Percentiles rank a stretch among this genome's conserved stretches.
phyloP scores from a whole-genome alignment of 2,797 vertebrate species.

The Hozukius guyotensis region DNA sequence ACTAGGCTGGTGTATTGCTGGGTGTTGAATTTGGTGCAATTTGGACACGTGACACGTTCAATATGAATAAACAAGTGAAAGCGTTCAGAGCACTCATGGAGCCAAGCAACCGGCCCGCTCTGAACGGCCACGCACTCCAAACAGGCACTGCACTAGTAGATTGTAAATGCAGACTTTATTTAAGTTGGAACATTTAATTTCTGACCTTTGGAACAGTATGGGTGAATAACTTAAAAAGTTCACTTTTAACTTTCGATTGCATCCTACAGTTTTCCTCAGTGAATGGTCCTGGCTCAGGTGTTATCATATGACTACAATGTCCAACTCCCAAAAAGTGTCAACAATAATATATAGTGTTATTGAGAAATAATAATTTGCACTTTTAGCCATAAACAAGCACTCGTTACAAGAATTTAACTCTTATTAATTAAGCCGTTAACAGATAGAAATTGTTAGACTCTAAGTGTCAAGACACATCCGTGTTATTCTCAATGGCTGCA shows the following conservation, averaged over 20 bases:
- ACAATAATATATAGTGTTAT: not conserved
- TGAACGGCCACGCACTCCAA: no score
- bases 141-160: no score
- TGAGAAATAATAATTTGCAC: not conserved
- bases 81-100: no score
- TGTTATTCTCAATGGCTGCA: not conserved
- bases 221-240: not conserved
- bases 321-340: not conserved
- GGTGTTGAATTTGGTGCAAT: no score
- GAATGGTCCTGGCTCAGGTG: not conserved
- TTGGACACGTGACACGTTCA: no score
- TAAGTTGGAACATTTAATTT: not conserved
- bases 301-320: not conserved
- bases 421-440: not conserved
- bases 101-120: no score
- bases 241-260: not conserved
- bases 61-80: no score
- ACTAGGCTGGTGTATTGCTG: no score
- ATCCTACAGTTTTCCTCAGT: not conserved
- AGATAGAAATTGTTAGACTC: not conserved
- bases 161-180: no score
- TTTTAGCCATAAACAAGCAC: not conserved
- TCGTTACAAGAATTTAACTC: not conserved
- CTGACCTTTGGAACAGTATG: not conserved
- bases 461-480: not conserved